Percentiles rank a stretch among this genome's conserved stretches.
These are phyloP conservation scores for Dascyllus trimaculatus DNA, from an alignment of 2,113 vertebrate species.

Conservation along the genomic window DNA sequence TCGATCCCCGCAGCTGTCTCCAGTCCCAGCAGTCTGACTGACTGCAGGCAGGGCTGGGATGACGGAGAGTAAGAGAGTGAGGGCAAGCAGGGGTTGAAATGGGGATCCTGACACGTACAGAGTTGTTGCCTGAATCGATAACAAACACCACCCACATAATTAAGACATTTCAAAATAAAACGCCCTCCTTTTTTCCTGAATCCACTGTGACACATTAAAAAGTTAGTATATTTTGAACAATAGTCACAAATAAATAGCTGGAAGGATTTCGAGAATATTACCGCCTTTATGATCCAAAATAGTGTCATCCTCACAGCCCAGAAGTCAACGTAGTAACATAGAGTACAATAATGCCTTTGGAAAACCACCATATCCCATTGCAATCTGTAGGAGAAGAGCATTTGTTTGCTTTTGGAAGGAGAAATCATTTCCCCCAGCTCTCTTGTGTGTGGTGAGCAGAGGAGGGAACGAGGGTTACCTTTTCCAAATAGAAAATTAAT, in stretches of 20 bases:
- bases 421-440: slow-evolving; percentile 19
- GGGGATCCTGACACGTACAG: no score
- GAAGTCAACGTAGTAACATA: slow-evolving; percentile 16
- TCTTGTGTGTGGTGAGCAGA: neutral
- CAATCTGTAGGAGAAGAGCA: slow-evolving; percentile 16
- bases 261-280: neutral
- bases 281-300: neutral
- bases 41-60: no score
- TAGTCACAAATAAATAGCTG: neutral
- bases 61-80: no score
- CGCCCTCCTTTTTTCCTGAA: neutral
- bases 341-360: neutral
- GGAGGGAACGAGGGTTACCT: neutral
- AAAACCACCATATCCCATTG: slow-evolving; percentile 23
- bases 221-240: slow-evolving; percentile 1
- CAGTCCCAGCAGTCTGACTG: no score
- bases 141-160: slow-evolving; percentile 2
- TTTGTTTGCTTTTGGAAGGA: slow-evolving; percentile 9
- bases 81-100: no score
- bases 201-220: neutral
- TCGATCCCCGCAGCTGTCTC: no score
- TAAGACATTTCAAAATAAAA: neutral
- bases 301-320: slow-evolving; percentile 23
- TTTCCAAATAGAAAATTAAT: slow-evolving; percentile 31
- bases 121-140: slow-evolving; percentile 6